These are phyloP conservation scores for Trypoxylon attenuatum DNA, from an alignment of 2,888 invertebrate genomes.

Conservation along the genomic window DNA sequence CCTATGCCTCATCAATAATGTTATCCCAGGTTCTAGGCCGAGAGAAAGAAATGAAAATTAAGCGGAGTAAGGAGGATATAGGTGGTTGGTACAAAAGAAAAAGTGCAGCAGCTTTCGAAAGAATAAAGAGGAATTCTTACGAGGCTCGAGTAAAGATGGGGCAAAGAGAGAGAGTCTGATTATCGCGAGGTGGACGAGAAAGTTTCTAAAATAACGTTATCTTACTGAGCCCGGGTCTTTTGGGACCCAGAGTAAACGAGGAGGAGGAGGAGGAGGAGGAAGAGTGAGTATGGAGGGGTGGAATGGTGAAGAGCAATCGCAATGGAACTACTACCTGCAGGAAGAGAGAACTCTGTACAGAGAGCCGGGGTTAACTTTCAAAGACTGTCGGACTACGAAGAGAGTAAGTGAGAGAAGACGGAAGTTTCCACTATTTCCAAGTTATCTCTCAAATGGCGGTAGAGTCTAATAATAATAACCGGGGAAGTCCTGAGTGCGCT, in stretches of 20 bases:
- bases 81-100: too few relatives aligned
- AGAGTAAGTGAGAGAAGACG: neutral
- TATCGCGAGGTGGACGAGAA: neutral
- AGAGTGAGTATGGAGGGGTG: neutral
- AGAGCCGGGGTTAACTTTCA: conserved; percentile 16
- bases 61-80: too few relatives aligned
- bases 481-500: neutral
- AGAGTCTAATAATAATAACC: conserved; percentile 1
- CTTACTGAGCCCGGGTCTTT: neutral
- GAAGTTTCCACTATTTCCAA: conserved; percentile 13
- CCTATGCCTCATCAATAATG: too few relatives aligned
- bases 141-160: neutral
- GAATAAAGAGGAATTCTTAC: neutral
- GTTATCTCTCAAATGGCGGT: neutral
- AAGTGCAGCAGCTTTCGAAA: neutral
- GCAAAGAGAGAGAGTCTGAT: conserved; percentile 1
- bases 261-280: neutral
- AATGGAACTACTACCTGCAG: conserved; percentile 3
- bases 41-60: too few relatives aligned
- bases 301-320: neutral
- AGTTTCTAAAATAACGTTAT: conserved; percentile 19
- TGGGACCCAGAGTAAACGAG: neutral
- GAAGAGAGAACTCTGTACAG: conserved; percentile 3
- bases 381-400: conserved; percentile 8
- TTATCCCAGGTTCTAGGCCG: too few relatives aligned